Conservation (phyloP, 2,888 invertebrate genomes). For the Lypha dubia region DNA sequence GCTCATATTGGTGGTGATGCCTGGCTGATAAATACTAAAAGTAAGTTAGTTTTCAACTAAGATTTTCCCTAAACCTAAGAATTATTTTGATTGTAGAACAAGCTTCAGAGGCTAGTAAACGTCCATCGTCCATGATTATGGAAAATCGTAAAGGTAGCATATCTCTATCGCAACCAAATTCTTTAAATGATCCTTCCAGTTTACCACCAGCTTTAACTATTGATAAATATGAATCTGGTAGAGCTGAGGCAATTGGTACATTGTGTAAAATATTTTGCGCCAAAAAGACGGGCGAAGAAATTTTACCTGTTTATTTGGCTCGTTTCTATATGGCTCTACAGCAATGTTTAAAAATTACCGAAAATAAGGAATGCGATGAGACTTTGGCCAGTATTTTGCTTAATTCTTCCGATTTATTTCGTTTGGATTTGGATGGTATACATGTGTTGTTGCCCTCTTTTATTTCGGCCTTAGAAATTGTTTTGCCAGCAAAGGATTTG, state of each 20-base stretch:
- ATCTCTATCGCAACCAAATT: slow-evolving; percentile 87
- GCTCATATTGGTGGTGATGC: slow-evolving; percentile 93
- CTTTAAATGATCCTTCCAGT: slow-evolving; percentile 87
- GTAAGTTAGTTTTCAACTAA: slow-evolving; percentile 78
- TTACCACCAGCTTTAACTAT: slow-evolving; percentile 89
- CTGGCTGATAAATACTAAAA: slow-evolving; percentile 85
- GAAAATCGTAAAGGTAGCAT: slow-evolving; percentile 85
- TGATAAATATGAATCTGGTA: slow-evolving; percentile 91
- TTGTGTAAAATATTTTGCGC: slow-evolving; percentile 97
- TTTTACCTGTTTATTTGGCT: slow-evolving; percentile 95
- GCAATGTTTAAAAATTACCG: slow-evolving; percentile 90
- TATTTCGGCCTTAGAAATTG: slow-evolving; percentile 94
- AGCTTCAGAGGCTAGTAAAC: slow-evolving; percentile 85
- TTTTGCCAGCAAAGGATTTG: slow-evolving; percentile 93
- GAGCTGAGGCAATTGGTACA: slow-evolving; percentile 97
- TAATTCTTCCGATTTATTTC: slow-evolving; percentile 94
- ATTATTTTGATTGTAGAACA: slow-evolving; percentile 77
- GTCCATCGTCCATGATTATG: slow-evolving; percentile 88
- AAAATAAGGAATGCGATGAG: slow-evolving; percentile 88
- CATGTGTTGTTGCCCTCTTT: slow-evolving; percentile 95
- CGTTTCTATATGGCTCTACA: slow-evolving; percentile 96
- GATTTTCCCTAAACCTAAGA: neutral
- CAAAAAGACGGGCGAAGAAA: slow-evolving; percentile 93
- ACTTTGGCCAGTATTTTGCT: slow-evolving; percentile 94
- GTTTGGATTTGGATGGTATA: slow-evolving; percentile 96